Evolutionary conservation across 2,113 vertebrate species (phyloP).

Genomic region (Tachysurus vachellii): DNA sequence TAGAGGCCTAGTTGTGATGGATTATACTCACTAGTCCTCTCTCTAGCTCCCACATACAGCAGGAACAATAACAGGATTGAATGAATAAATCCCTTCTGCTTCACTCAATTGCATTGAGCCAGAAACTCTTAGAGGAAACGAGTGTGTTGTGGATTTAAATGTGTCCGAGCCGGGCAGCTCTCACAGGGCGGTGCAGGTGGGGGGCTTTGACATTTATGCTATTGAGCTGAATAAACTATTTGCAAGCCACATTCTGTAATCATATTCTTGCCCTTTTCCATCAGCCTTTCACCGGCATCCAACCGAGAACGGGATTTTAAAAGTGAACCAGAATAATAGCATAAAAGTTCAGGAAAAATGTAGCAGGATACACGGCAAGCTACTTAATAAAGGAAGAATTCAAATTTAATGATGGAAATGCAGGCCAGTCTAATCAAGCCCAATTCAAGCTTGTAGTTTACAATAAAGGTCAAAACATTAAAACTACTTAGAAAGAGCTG

Average conservation of each 20-base stretch:
- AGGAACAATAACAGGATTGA: constrained; percentile 64
- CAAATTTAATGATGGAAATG: background rate
- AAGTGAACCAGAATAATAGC: background rate
- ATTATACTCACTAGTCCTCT: constrained; percentile 30
- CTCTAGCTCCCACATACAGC: constrained; percentile 66
- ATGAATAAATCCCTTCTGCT: constrained; percentile 73
- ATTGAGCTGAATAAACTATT: constrained; percentile 32
- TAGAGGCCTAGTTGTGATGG: background rate
- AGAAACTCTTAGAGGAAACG: constrained; percentile 60
- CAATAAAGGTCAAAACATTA: background rate
- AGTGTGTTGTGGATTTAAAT: constrained; percentile 67
- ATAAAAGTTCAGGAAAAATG: background rate
- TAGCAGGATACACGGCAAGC: background rate
- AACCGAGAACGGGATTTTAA: constrained; percentile 12
- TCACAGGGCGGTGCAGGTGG: constrained; percentile 36
- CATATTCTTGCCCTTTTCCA: constrained; percentile 34
- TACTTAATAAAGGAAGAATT: background rate
- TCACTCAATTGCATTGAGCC: constrained; percentile 61
- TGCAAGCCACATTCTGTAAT: constrained; percentile 27
- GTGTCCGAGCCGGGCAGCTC: constrained; percentile 61
- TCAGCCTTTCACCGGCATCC: constrained; percentile 18
- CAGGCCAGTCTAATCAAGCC: background rate
- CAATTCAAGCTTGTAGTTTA: background rate
- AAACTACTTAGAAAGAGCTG: background rate
- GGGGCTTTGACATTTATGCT: constrained; percentile 41